Evolutionary conservation across 2,888 invertebrate species (phyloP), one percentile per base, ranked within the genome.

Genomic region (Chloromyia formosa): DNA sequence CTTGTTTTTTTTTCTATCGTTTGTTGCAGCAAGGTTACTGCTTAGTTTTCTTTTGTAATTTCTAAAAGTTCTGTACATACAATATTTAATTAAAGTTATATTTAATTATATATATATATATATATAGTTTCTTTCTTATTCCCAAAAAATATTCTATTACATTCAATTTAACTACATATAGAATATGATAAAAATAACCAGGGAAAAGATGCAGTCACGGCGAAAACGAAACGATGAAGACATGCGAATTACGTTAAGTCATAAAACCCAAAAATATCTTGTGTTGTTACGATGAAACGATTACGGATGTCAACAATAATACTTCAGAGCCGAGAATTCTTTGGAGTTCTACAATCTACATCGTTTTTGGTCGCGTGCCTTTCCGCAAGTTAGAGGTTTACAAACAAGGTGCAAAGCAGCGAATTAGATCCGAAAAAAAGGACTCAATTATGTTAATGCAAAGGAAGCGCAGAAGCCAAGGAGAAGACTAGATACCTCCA

Each of bases 21-120:
- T 42, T 42, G 42, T 5, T 42, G 42, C 5, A 42, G 12, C 42
- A 72, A 60, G 22, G 20, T 60, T n/a, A 72, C 60, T 60, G 72
- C 45, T 60, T 72, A 54, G 53, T 71, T 27, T 71, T 68, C 22
- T 42, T 22, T 12, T 69, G 45, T 62, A 73, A 73, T 49, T 62
- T 49, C 73, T 73, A 73, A 73, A 73, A 49, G 18, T 60, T 73
- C 73, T 73, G 73, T 73, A 73, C 73, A 73, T 73, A 73, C 73
- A 73, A 62, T 60, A 20, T 73, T 73, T 61, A 73, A 62, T 73
- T 73, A n/a, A 73, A 73, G 53, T 73, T 73, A 73, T 62, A 73
- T 73, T 73, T 60, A 40, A 56, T 71, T n/a, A n/a, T n/a, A n/a
- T n/a, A n/a, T n/a, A n/a, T n/a, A n/a, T 71, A 56, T 71, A 73